A percentile compares a stretch with the other conserved stretches of the same genome.
phyloP scores from a whole-genome alignment of 2,797 vertebrate species.

The Poeciliopsis paucimaculata region DNA sequence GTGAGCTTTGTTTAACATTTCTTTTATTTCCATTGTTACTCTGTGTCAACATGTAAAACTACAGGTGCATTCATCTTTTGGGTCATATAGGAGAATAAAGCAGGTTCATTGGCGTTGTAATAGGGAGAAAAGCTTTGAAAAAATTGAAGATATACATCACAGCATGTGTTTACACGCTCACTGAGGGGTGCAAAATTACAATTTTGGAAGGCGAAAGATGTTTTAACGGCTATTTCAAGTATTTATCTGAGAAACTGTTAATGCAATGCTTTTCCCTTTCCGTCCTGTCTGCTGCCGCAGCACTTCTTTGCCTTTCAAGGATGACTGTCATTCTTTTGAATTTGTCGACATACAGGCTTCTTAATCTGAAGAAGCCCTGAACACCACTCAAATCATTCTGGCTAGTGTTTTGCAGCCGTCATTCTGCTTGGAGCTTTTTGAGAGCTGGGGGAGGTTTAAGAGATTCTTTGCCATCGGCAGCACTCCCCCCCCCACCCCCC shows the following conservation, averaged over 20 bases:
- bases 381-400: slow-evolving; percentile 45
- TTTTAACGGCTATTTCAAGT: slow-evolving; percentile 4
- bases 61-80: neutral
- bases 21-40: neutral
- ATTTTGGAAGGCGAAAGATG: neutral
- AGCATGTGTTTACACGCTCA: neutral
- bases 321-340: slow-evolving; percentile 46
- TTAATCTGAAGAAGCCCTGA: slow-evolving; percentile 49
- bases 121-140: neutral
- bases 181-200: slow-evolving; percentile 1
- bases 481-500: neutral
- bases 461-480: slow-evolving; percentile 38
- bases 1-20: neutral
- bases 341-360: slow-evolving; percentile 29
- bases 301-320: slow-evolving; percentile 21
- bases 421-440: slow-evolving; percentile 41
- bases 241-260: slow-evolving; percentile 10
- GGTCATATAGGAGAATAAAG: neutral
- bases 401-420: slow-evolving; percentile 48
- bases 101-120: neutral
- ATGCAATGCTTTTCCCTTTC: slow-evolving; percentile 4
- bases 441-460: slow-evolving; percentile 36
- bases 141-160: neutral
- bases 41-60: neutral
- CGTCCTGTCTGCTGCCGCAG: slow-evolving; percentile 17